Percentiles rank a stretch among this genome's conserved stretches.
Conservation (phyloP, 2,888 invertebrate genomes). For the Mythimna albipuncta region DNA sequence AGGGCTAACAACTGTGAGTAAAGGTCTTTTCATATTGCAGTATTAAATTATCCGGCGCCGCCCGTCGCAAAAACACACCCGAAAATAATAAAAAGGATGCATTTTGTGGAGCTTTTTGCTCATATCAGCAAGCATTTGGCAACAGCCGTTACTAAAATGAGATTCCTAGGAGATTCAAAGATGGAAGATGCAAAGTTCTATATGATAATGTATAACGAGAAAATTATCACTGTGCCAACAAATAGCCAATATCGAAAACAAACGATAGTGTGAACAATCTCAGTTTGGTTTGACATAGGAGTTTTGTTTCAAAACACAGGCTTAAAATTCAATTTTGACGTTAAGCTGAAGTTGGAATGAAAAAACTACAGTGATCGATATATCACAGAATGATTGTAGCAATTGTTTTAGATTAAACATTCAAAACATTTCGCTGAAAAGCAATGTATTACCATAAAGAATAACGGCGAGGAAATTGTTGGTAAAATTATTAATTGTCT, state of each 20-base stretch:
- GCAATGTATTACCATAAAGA: slow-evolving; percentile 1
- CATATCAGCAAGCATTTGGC: slow-evolving; percentile 63
- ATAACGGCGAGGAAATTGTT: too few relatives aligned
- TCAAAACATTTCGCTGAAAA: not conserved
- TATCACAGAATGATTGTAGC: slow-evolving; percentile 7
- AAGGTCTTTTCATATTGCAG: slow-evolving; percentile 57
- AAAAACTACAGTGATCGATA: slow-evolving; percentile 15
- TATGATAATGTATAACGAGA: slow-evolving; percentile 50
- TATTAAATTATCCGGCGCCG: slow-evolving; percentile 60
- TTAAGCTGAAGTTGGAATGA: slow-evolving; percentile 24
- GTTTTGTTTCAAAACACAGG: slow-evolving; percentile 39
- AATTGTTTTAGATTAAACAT: slow-evolving; percentile 1
- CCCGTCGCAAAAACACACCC: slow-evolving; percentile 44
- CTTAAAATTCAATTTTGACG: slow-evolving; percentile 27
- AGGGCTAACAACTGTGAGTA: slow-evolving; percentile 59
- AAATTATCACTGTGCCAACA: slow-evolving; percentile 52
- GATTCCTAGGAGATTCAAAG: slow-evolving; percentile 44
- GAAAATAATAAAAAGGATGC: slow-evolving; percentile 58
- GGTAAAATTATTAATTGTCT: too few relatives aligned
- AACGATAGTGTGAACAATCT: slow-evolving; percentile 22
- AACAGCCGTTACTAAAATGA: slow-evolving; percentile 65
- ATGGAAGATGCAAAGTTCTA: slow-evolving; percentile 53
- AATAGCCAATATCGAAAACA: slow-evolving; percentile 40
- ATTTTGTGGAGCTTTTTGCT: slow-evolving; percentile 58
- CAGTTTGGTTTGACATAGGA: slow-evolving; percentile 8